Evolutionary conservation across 2,113 vertebrate species (phyloP).

Genomic region (Mesembrinibis cayennensis): DNA sequence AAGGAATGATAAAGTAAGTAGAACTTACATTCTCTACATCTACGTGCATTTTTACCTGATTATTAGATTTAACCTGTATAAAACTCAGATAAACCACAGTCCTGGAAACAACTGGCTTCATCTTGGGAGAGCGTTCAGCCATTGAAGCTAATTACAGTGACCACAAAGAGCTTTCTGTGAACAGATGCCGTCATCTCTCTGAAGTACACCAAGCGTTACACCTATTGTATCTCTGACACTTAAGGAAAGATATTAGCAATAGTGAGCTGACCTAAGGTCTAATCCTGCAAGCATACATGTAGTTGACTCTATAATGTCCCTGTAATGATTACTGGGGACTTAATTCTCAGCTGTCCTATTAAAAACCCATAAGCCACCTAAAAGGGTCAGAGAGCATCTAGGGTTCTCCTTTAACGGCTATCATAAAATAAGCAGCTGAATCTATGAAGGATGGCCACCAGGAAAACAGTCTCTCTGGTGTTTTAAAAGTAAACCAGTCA

Average conservation of each 20-base stretch:
- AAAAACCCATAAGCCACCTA: slow-evolving; percentile 56
- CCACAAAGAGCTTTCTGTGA: background rate
- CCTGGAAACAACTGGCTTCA: background rate
- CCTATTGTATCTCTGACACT: background rate
- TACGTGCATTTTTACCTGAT: background rate
- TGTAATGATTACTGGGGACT: background rate
- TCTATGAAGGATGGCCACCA: background rate
- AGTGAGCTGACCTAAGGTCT: slow-evolving; percentile 29
- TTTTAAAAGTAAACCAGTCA: background rate
- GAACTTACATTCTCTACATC: background rate
- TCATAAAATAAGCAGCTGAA: slow-evolving; percentile 36
- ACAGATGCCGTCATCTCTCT: background rate
- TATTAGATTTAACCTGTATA: background rate
- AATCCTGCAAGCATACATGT: background rate
- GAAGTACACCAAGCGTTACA: background rate
- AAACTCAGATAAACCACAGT: background rate
- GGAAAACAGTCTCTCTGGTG: background rate
- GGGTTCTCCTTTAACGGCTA: slow-evolving; percentile 28
- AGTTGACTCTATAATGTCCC: background rate
- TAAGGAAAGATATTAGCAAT: background rate
- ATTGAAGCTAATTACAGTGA: background rate
- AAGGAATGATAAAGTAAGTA: background rate
- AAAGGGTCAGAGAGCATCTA: slow-evolving; percentile 43
- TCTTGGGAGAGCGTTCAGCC: background rate
- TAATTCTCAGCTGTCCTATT: slow-evolving; percentile 58